phyloP scores from a whole-genome alignment of 1,140 invertebrate genomes.

The Hycleus phaleratus region DNA sequence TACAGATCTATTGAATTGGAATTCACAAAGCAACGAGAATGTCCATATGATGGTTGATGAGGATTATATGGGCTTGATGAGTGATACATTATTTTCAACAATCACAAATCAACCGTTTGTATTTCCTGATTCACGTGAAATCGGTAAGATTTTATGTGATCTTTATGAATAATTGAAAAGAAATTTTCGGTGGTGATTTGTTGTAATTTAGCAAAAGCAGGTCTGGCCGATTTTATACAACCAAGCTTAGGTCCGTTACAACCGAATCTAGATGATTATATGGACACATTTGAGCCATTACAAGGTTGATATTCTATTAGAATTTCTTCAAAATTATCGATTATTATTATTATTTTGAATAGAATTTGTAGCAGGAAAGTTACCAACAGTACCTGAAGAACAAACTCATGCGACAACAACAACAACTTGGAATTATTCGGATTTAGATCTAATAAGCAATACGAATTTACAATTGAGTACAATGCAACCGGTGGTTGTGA shows the following conservation, averaged over 20 bases:
- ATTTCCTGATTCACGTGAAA: constrained; percentile 94
- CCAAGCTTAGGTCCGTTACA: constrained; percentile 93
- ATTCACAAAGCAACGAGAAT: constrained; percentile 54
- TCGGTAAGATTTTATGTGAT: constrained; percentile 35
- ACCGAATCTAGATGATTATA: constrained; percentile 94
- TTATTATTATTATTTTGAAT: constrained; percentile 24
- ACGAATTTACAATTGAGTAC: not conserved
- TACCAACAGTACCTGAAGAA: constrained; percentile 60
- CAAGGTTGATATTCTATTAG: constrained; percentile 52
- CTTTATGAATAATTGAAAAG: too few relatives aligned
- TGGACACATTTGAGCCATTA: constrained; percentile 80
- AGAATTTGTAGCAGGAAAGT: constrained; percentile 52
- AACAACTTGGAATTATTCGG: constrained; percentile 40
- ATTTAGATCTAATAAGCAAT: constrained; percentile 37
- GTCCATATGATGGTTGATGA: constrained; percentile 78
- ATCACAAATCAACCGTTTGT: constrained; percentile 87
- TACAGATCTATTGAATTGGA: constrained; percentile 71
- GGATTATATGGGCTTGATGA: constrained; percentile 83
- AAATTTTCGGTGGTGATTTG: constrained; percentile 31
- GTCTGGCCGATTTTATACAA: constrained; percentile 89
- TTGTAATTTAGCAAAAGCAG: constrained; percentile 46
- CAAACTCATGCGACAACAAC: constrained; percentile 7
- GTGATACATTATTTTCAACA: constrained; percentile 83
- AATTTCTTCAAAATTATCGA: not conserved
- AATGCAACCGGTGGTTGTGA: not conserved